Evolutionary conservation across 2,113 vertebrate genomes (phyloP).

Genomic region (Aphyosemion australe): DNA sequence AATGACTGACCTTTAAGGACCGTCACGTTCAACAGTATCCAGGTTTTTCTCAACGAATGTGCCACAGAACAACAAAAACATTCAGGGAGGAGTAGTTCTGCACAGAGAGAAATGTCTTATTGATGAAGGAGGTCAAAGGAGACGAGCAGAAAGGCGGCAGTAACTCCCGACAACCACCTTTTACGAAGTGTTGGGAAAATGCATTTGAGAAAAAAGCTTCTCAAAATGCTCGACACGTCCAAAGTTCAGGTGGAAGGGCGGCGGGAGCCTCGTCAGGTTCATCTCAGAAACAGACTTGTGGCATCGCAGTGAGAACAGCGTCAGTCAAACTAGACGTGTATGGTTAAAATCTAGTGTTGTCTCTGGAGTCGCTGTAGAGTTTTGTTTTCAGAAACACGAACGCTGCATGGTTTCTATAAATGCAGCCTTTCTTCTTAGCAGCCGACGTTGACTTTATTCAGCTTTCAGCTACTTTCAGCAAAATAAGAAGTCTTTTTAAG

Average conservation of each 20-base stretch:
- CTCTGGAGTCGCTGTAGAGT: background rate
- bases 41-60: background rate
- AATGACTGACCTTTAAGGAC: background rate
- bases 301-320: background rate
- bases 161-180: constrained; percentile 1
- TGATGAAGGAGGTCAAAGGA: constrained; percentile 14
- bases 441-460: too few relatives aligned
- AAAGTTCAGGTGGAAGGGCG: constrained; percentile 2
- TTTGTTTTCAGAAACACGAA: background rate
- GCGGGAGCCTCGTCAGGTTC: constrained; percentile 8
- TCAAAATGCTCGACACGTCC: constrained; percentile 14
- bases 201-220: background rate
- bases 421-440: background rate
- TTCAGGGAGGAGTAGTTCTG: background rate
- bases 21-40: background rate
- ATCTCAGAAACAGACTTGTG: constrained; percentile 4
- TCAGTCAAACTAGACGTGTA: background rate
- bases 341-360: background rate
- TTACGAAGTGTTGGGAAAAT: background rate
- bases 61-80: background rate
- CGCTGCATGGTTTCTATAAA: background rate
- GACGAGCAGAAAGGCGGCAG: constrained; percentile 1
- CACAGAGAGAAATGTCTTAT: constrained; percentile 9
- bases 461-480: too few relatives aligned
- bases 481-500: too few relatives aligned